Evolutionary conservation across 2,113 vertebrate species (phyloP).

Genomic region (Holacanthus passer): DNA sequence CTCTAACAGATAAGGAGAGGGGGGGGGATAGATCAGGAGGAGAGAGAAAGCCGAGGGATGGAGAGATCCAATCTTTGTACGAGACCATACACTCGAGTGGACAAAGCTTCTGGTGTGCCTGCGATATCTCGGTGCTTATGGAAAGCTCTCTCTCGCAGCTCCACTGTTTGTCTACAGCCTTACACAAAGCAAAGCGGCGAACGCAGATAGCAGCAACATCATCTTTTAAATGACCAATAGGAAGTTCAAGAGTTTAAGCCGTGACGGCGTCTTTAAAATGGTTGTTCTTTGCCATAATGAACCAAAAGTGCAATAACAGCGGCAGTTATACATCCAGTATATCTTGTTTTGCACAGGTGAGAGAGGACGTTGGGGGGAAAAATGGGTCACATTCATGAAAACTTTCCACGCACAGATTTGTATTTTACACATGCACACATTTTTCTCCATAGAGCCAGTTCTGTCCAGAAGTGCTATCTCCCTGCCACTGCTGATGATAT

Average conservation of each 20-base stretch:
- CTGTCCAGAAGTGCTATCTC: slow-evolving; percentile 16
- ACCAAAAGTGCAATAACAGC: slow-evolving; percentile 10
- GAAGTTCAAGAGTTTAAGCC: slow-evolving; percentile 13
- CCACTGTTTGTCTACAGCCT: slow-evolving; percentile 40
- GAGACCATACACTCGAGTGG: slow-evolving; percentile 62
- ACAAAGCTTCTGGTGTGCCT: slow-evolving; percentile 55
- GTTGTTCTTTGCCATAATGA: slow-evolving; percentile 23
- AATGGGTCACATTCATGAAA: slow-evolving; percentile 6
- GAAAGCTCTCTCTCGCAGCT: slow-evolving; percentile 49
- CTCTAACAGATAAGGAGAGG: slow-evolving; percentile 56
- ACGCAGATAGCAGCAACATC: slow-evolving; percentile 21
- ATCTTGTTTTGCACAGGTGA: neutral
- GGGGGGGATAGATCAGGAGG: slow-evolving; percentile 48
- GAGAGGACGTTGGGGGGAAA: neutral
- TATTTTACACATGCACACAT: slow-evolving; percentile 21
- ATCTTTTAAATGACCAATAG: slow-evolving; percentile 5
- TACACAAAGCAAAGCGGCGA: slow-evolving; percentile 8
- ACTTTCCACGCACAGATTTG: slow-evolving; percentile 15
- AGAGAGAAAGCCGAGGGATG: slow-evolving; percentile 42
- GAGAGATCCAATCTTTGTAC: slow-evolving; percentile 67
- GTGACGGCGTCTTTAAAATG: neutral
- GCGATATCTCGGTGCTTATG: slow-evolving; percentile 58
- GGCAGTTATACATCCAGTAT: neutral
- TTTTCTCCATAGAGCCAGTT: slow-evolving; percentile 4
- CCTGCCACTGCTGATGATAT: slow-evolving; percentile 28